A percentile compares a stretch with the other conserved stretches of the same genome.
These are phyloP conservation scores for Papilio protenor DNA, from an alignment of 2,888 invertebrate genomes.

Conservation along the genomic window DNA sequence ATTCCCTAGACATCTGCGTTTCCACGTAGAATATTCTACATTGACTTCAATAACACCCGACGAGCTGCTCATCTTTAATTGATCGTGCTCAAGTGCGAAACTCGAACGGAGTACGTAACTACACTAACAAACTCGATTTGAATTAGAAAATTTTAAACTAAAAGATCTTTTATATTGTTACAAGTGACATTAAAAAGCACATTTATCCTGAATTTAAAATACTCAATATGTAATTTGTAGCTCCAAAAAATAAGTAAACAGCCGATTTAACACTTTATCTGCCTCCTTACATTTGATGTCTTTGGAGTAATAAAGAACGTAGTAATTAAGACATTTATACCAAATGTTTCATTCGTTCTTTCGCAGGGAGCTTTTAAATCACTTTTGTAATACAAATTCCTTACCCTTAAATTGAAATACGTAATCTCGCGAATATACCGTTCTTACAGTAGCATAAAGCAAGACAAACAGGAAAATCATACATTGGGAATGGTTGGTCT, in stretches of 20 bases:
- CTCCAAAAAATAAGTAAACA: no score
- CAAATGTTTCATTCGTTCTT: neutral
- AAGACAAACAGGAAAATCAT: slow-evolving; percentile 44
- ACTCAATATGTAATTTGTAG: neutral
- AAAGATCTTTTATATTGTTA: neutral
- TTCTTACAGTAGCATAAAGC: slow-evolving; percentile 32
- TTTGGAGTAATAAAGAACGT: neutral
- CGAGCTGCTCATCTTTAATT: slow-evolving; percentile 40
- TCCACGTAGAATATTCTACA: slow-evolving; percentile 22
- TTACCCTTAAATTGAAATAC: slow-evolving; percentile 31
- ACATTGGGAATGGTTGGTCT: slow-evolving; percentile 38
- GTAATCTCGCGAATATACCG: slow-evolving; percentile 16
- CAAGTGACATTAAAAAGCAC: neutral
- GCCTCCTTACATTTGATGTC: neutral
- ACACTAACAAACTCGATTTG: slow-evolving; percentile 35
- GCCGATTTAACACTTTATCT: no score
- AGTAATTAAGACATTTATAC: neutral
- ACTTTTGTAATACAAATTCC: slow-evolving; percentile 16
- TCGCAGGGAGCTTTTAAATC: neutral
- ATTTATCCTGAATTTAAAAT: neutral
- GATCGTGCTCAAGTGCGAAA: slow-evolving; percentile 41
- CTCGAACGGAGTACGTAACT: neutral
- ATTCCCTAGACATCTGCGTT: slow-evolving; percentile 19
- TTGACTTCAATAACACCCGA: slow-evolving; percentile 29
- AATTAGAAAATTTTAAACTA: slow-evolving; percentile 29